These are phyloP conservation scores for Linyphia triangularis DNA, from an alignment of 2,888 invertebrate species.

Conservation along the genomic window DNA sequence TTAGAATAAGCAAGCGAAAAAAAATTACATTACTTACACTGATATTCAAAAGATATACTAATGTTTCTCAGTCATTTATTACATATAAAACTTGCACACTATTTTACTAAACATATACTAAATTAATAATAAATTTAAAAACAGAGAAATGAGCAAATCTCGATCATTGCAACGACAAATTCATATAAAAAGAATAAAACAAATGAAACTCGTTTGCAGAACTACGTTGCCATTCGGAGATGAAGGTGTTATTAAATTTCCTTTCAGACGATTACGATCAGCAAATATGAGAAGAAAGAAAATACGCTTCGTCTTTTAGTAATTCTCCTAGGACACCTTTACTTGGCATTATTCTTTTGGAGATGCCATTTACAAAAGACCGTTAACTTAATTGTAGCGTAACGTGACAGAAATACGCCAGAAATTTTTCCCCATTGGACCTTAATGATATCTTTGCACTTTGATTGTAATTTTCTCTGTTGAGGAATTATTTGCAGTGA, in stretches of 20 bases:
- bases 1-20: too few species aligned
- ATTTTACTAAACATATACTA: too few species aligned
- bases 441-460: slow-evolving; percentile 23
- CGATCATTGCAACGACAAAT: too few species aligned
- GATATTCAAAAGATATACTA: too few species aligned
- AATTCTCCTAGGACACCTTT: neutral
- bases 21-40: too few species aligned
- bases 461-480: slow-evolving; percentile 27
- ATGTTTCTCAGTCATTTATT: too few species aligned
- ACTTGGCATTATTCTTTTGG: neutral
- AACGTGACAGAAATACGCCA: slow-evolving; percentile 17
- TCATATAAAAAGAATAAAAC: neutral
- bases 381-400: slow-evolving; percentile 31
- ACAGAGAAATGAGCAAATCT: neutral
- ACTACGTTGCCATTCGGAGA: neutral
- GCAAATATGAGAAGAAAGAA: slow-evolving; percentile 5
- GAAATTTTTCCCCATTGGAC: neutral
- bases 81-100: too few species aligned
- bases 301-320: neutral
- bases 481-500: neutral
- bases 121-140: too few species aligned
- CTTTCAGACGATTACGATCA: slow-evolving; percentile 7
- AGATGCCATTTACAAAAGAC: slow-evolving; percentile 9
- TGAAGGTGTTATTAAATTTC: slow-evolving; percentile 35
- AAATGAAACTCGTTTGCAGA: neutral